These are phyloP conservation scores for Oreotragus oreotragus DNA, from an alignment of 2,113 vertebrate genomes.

Conservation along the genomic window DNA sequence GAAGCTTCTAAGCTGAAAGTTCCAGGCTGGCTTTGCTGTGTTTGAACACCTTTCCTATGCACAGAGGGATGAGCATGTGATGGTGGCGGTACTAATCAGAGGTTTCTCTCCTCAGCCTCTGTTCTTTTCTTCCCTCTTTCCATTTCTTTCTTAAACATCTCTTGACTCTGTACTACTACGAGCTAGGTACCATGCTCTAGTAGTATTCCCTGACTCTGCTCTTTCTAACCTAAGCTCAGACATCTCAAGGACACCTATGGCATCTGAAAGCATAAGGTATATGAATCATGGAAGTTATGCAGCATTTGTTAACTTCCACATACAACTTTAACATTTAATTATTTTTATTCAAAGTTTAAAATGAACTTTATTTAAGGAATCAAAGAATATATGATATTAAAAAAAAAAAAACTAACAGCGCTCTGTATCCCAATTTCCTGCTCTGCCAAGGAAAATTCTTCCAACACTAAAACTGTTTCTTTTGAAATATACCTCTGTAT, in stretches of 20 bases:
- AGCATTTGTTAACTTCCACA: background rate
- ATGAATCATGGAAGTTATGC: background rate
- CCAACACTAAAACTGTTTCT: background rate
- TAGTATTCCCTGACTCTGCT: background rate
- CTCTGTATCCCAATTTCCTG: background rate
- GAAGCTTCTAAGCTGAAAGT: background rate
- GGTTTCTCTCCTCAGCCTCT: background rate
- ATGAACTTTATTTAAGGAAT: conserved; percentile 4
- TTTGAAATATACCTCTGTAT: background rate
- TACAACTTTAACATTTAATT: background rate
- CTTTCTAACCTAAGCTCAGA: background rate
- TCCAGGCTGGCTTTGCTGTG: background rate
- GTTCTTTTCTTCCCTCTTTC: background rate
- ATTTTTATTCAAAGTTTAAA: conserved; percentile 23
- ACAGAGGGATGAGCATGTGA: background rate
- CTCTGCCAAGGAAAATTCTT: background rate
- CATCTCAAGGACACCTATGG: background rate
- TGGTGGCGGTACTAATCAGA: background rate
- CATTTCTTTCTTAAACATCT: background rate
- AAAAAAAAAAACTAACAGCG: background rate
- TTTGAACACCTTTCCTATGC: background rate
- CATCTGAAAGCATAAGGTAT: background rate
- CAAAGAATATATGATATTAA: background rate
- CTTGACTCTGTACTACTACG: background rate
- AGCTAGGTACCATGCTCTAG: background rate